Conservation (phyloP, 64 coral and sea anemone species). For the Exaiptasia diaphana region DNA sequence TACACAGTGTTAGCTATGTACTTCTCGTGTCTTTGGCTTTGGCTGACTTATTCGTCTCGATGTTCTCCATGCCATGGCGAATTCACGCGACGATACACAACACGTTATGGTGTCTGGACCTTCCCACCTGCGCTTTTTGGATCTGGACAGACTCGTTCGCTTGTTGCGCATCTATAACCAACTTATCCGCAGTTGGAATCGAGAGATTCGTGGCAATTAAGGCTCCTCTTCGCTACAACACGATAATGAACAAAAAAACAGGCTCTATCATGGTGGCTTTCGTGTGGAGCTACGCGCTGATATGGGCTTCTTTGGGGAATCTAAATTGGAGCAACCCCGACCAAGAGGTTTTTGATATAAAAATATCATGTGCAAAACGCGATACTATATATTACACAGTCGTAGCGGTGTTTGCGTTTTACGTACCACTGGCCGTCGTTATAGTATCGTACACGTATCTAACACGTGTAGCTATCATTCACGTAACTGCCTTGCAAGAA, state of each 20-base stretch:
- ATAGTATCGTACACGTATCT: constrained; percentile 69
- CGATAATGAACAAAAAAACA: constrained; percentile 44
- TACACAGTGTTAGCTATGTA: constrained; percentile 65
- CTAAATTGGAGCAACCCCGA: constrained; percentile 52
- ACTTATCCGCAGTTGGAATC: constrained; percentile 67
- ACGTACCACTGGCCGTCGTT: constrained; percentile 54
- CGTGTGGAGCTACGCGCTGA: constrained; percentile 65
- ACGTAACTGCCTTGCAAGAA: constrained; percentile 22
- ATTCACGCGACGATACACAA: constrained; percentile 63
- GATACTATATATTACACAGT: constrained; percentile 74
- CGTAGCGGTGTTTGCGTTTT: constrained; percentile 56
- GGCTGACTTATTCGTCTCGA: constrained; percentile 70
- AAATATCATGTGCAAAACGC: constrained; percentile 29
- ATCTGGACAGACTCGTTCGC: constrained; percentile 75
- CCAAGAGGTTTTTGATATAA: constrained; percentile 21
- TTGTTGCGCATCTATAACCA: constrained; percentile 77
- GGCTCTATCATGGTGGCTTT: constrained; percentile 34
- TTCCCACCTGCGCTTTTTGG: constrained; percentile 61
- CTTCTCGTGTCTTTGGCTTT: constrained; percentile 71
- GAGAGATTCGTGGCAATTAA: constrained; percentile 82
- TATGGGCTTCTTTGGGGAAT: constrained; percentile 56
- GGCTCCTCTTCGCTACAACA: constrained; percentile 53
- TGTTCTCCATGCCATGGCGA: constrained; percentile 68
- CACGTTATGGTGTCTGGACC: constrained; percentile 47
- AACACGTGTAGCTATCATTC: constrained; percentile 46